phyloP scores from a whole-genome alignment of 2,888 invertebrate species.

The Mallateleia sp. region DNA sequence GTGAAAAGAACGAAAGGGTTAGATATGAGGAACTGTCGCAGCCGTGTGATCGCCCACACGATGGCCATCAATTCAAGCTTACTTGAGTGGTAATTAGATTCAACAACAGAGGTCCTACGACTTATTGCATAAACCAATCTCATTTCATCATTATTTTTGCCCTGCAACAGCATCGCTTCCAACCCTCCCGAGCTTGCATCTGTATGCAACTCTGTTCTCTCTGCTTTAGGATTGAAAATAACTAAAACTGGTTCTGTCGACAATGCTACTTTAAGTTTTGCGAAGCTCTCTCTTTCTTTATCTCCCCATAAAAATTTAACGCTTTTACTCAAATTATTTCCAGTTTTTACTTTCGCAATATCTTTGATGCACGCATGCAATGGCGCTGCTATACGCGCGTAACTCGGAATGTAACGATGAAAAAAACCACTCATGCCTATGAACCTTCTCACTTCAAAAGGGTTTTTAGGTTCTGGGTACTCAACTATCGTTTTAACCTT shows the following conservation, averaged over 20 bases:
- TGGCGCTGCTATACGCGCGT: slow-evolving; percentile 15
- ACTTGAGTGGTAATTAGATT: slow-evolving; percentile 35
- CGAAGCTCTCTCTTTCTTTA: neutral
- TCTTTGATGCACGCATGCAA: neutral
- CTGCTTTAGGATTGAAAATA: slow-evolving; percentile 9
- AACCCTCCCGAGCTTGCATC: slow-evolving; percentile 27
- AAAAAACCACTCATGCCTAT: slow-evolving; percentile 44
- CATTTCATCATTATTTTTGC: slow-evolving; percentile 50
- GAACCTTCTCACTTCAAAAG: slow-evolving; percentile 27
- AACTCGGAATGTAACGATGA: neutral
- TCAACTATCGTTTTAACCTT: slow-evolving; percentile 20
- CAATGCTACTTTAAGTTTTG: neutral
- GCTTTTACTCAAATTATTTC: neutral
- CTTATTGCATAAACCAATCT: slow-evolving; percentile 79
- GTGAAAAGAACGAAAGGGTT: slow-evolving; percentile 13
- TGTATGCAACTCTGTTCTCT: slow-evolving; percentile 27
- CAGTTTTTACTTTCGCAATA: slow-evolving; percentile 22
- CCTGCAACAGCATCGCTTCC: slow-evolving; percentile 39
- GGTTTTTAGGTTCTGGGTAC: slow-evolving; percentile 2
- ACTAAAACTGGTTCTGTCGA: slow-evolving; percentile 9
- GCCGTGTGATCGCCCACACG: slow-evolving; percentile 66
- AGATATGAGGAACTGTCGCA: slow-evolving; percentile 27
- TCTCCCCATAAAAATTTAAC: slow-evolving; percentile 10
- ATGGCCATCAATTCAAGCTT: slow-evolving; percentile 32
- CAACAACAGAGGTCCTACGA: neutral